Conservation (phyloP, 2,113 vertebrate genomes). For the Thalassarche chlororhynchos region DNA sequence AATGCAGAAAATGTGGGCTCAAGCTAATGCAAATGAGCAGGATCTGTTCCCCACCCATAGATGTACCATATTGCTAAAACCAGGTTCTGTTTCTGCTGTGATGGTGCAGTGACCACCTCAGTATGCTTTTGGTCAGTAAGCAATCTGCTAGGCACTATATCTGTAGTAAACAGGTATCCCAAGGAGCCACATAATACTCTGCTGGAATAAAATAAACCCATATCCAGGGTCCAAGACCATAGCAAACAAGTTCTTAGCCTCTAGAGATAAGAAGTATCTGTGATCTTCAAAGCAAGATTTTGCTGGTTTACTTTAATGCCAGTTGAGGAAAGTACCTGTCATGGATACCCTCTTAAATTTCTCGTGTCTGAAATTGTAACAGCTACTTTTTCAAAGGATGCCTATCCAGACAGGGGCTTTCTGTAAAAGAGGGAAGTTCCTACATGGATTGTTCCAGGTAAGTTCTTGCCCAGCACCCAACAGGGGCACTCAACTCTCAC, state of each 20-base stretch:
- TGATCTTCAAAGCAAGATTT: background rate
- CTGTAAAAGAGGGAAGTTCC: background rate
- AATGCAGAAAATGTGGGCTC: background rate
- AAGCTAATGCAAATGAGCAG: rapidly evolving
- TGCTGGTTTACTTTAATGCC: background rate
- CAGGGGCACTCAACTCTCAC: rapidly evolving
- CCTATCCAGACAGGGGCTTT: background rate
- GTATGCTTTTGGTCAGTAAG: background rate
- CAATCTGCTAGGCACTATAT: background rate
- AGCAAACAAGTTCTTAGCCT: background rate
- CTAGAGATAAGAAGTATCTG: background rate
- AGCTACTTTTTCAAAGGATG: background rate
- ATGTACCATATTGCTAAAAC: background rate
- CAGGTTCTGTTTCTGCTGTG: background rate
- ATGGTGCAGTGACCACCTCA: background rate
- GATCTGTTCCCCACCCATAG: rapidly evolving
- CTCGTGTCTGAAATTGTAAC: background rate
- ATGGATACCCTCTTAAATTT: no score
- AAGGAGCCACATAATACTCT: background rate
- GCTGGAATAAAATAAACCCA: background rate
- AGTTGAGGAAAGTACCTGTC: background rate
- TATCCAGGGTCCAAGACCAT: background rate
- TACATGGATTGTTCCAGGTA: background rate
- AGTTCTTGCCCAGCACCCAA: background rate
- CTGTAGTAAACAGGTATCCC: background rate